These are phyloP conservation scores for Adelges cooleyi DNA, from an alignment of 1,140 invertebrate genomes.

Conservation along the genomic window DNA sequence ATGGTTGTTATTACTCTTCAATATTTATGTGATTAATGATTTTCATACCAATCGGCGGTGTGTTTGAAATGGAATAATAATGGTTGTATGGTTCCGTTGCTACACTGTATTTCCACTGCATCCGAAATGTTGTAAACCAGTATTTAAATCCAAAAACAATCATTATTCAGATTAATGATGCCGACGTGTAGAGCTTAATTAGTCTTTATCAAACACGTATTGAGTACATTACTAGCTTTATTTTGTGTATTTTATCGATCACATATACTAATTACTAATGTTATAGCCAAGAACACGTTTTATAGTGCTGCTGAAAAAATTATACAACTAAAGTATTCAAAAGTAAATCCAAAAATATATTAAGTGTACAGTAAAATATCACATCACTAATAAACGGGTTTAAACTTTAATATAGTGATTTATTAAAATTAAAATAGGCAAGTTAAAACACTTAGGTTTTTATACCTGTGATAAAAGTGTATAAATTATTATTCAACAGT, in stretches of 20 bases:
- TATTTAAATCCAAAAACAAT: conserved; percentile 21
- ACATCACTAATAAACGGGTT: too few species aligned
- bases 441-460: too few species aligned
- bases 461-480: not conserved
- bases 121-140: not conserved
- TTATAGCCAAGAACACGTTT: too few species aligned
- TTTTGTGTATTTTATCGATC: not conserved
- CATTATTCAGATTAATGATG: conserved; percentile 6
- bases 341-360: too few species aligned
- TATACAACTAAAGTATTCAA: too few species aligned
- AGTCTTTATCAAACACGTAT: conserved; percentile 17
- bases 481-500: not conserved
- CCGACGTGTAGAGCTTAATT: conserved; percentile 5
- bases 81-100: not conserved
- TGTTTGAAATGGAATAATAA: not conserved
- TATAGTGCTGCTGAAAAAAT: too few species aligned
- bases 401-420: too few species aligned
- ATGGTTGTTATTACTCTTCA: too few species aligned
- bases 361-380: too few species aligned
- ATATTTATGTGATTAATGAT: too few species aligned
- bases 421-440: too few species aligned
- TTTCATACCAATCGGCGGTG: too few species aligned
- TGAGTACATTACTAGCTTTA: not conserved
- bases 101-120: not conserved
- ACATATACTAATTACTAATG: not conserved